Percentiles rank a stretch among this genome's conserved stretches.
Evolutionary conservation across 2,888 invertebrate genomes (phyloP).

Genomic region (Polymixis lichenea): DNA sequence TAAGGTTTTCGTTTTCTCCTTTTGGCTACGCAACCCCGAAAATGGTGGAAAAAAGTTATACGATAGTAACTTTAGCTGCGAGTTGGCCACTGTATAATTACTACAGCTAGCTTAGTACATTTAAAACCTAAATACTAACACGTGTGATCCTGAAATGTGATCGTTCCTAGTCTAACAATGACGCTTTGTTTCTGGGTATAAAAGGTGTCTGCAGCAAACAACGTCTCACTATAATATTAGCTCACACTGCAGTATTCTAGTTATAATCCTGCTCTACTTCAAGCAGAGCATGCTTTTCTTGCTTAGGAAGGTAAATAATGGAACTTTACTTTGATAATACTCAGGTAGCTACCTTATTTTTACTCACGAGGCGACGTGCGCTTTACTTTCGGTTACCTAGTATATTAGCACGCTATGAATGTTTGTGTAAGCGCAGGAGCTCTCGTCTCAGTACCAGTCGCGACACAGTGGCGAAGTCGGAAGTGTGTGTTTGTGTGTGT

Average conservation of each 20-base stretch:
- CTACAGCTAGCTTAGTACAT: background rate
- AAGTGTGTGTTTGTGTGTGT: too few species aligned
- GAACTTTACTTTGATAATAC: background rate
- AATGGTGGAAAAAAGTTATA: background rate
- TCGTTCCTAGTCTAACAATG: slow-evolving; percentile 27
- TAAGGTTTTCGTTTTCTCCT: background rate
- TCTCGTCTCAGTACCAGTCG: too few species aligned
- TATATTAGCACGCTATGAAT: too few species aligned
- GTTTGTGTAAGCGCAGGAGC: too few species aligned
- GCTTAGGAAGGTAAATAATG: background rate
- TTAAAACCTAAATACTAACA: slow-evolving; percentile 8
- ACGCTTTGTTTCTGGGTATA: slow-evolving; percentile 27
- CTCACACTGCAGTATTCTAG: background rate
- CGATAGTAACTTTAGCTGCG: too few species aligned
- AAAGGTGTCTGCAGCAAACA: slow-evolving; percentile 4
- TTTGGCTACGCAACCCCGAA: background rate
- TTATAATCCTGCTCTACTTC: background rate
- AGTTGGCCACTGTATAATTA: background rate
- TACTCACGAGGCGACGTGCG: too few species aligned
- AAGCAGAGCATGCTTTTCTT: background rate
- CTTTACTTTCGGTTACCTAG: too few species aligned
- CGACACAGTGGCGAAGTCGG: too few species aligned
- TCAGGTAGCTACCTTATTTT: too few species aligned
- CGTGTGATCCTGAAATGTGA: slow-evolving; percentile 23
- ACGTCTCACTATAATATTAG: background rate